phyloP scores from a whole-genome alignment of 2,888 invertebrate genomes.

The Eumerus sabulonum region DNA sequence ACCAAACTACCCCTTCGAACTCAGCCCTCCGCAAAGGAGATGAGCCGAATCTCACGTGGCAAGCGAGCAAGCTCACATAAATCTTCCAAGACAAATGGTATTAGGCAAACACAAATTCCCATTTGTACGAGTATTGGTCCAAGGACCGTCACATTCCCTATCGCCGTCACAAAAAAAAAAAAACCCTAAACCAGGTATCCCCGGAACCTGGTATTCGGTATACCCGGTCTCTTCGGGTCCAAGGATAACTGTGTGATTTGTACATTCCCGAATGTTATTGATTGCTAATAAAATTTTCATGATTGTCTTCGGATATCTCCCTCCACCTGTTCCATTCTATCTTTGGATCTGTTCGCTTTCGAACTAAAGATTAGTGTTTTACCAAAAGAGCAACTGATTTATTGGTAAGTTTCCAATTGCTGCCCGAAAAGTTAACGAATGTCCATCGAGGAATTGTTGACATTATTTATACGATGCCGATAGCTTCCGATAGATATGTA shows the following conservation, averaged over 20 bases:
- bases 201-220: conserved; percentile 2
- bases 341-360: neutral
- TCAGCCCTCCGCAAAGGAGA: conserved; percentile 39
- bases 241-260: conserved; percentile 71
- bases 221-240: conserved; percentile 6
- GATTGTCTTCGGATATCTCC: conserved; percentile 66
- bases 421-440: conserved; percentile 63
- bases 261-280: conserved; percentile 71
- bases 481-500: too few species aligned
- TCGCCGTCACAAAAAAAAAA: conserved; percentile 10
- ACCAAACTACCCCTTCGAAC: conserved; percentile 15
- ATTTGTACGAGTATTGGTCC: conserved; percentile 44
- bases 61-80: conserved; percentile 52
- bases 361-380: conserved; percentile 55
- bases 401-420: conserved; percentile 55
- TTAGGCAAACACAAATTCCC: conserved; percentile 66
- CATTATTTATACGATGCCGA: conserved; percentile 32
- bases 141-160: conserved; percentile 40
- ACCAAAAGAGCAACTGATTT: conserved; percentile 61
- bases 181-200: neutral
- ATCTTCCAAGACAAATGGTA: conserved; percentile 68
- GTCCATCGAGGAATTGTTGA: conserved; percentile 59
- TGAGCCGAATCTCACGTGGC: conserved; percentile 31
- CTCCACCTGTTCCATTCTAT: neutral
- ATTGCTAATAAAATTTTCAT: conserved; percentile 73